A percentile compares a stretch with the other conserved stretches of the same genome.
These are phyloP conservation scores for Unio delphinus DNA, from an alignment of 2,888 invertebrate genomes.

Conservation along the genomic window DNA sequence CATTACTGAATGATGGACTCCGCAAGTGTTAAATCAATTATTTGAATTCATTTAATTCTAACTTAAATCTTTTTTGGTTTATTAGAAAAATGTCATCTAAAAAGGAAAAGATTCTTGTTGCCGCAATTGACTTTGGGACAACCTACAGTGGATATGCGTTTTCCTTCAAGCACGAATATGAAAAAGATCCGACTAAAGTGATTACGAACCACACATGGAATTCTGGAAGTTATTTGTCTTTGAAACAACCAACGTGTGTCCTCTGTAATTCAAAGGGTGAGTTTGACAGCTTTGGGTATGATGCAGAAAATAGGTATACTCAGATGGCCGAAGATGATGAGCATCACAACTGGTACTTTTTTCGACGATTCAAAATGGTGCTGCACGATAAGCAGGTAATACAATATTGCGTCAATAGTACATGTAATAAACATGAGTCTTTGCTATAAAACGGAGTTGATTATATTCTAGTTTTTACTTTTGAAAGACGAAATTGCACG, in stretches of 20 bases:
- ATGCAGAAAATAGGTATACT: conserved; percentile 7
- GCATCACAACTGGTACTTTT: neutral
- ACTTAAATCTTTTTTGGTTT: no score
- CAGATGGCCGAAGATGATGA: conserved; percentile 1
- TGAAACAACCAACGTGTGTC: conserved; percentile 2
- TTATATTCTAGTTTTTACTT: no score
- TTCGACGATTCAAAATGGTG: conserved; percentile 1
- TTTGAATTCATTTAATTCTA: no score
- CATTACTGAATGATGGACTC: no score
- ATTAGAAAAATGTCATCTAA: no score
- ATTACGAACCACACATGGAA: conserved; percentile 1
- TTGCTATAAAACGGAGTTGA: no score
- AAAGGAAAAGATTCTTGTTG: neutral
- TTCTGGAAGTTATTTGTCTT: neutral
- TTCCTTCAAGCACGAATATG: neutral
- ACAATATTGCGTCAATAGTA: neutral
- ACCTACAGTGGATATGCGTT: conserved; percentile 3
- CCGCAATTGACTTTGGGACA: neutral
- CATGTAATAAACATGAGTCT: no score
- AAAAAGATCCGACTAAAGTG: neutral
- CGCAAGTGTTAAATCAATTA: no score
- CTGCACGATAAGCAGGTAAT: neutral
- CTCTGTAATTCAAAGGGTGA: no score
- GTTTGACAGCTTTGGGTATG: conserved; percentile 11
- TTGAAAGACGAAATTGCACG: no score